Evolutionary conservation across 2,888 invertebrate species (phyloP), one percentile per base, ranked within the genome.

Genomic region (Tetragonisca angustula): DNA sequence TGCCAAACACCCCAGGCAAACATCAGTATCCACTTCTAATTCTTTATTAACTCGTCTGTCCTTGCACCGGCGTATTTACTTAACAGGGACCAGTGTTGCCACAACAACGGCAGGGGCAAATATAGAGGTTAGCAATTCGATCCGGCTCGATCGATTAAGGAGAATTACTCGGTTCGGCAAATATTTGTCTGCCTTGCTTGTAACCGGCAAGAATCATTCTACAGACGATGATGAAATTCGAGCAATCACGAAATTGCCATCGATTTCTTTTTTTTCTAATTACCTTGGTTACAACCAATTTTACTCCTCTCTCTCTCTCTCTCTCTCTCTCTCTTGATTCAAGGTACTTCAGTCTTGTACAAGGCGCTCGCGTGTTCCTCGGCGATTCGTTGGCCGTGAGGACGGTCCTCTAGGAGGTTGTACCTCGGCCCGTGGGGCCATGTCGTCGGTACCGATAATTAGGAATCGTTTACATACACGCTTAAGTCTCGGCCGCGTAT

Each of bases 381-480:
- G 32, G 59, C 83, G 73, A 81, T 87, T 87, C 83, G 77, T 76
- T n/a, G 19, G n/a, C 54, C 11, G 21, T 67, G 68, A 52, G 67
- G 68, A 71, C 68, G 62, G 77, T 69, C 78, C 69, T 73, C n/a
- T 65, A 69, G 78, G 72, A 74, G 72, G 54, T 68, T 71, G 68
- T 73, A 76, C 56, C 43, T 43, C 61, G 68, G 68, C 72, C 43
- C 43, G 52, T 54, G 62, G 70, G 70, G 71, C 76, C 79, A 78
- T 82, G 84, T 84, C 78, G 86, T 67, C 68, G 59, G 72, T 62
- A 82, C 84, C 83, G 79, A 87, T 87, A 87, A 87, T 88, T 87
- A 88, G 85, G 81, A 81, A 83, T 88, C 87, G 83, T 85, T 88
- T 87, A 87, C 87, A 79, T 87, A 83, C 73, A 85, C 83, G 80